Conservation (phyloP, 2,888 invertebrate genomes). For the Idaea aversata region DNA sequence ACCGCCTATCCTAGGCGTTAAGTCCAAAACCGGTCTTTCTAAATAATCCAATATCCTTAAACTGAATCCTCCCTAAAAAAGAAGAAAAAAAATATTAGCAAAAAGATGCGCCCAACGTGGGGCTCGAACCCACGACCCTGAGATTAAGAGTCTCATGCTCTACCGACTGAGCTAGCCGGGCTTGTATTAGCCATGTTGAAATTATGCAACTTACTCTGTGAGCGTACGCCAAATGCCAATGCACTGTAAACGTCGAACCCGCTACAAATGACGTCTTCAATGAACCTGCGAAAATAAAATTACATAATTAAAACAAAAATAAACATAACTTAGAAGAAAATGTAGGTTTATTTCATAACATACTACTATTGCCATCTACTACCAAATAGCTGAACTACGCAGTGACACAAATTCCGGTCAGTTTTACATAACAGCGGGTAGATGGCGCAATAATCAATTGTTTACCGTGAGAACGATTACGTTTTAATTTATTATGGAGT, state of each 20-base stretch:
- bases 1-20: constrained; percentile 89
- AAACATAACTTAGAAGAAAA: background rate
- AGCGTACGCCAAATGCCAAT: constrained; percentile 97
- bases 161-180: constrained; percentile 81
- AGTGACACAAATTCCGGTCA: constrained; percentile 24
- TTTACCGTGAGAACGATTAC: constrained; percentile 36
- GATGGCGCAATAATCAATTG: constrained; percentile 49
- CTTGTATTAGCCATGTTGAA: constrained; percentile 13
- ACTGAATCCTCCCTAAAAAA: constrained; percentile 92
- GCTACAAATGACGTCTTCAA: constrained; percentile 89
- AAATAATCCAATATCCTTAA: constrained; percentile 92
- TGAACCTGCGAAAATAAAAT: constrained; percentile 81
- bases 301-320: constrained; percentile 11
- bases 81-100: constrained; percentile 15
- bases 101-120: constrained; percentile 77
- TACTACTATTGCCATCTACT: constrained; percentile 41
- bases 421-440: constrained; percentile 35
- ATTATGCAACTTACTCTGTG: constrained; percentile 81
- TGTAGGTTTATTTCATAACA: background rate
- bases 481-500: constrained; percentile 28
- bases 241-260: constrained; percentile 91
- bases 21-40: constrained; percentile 90
- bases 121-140: constrained; percentile 84
- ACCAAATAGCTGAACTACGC: constrained; percentile 26
- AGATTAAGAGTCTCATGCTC: constrained; percentile 84